Conservation (phyloP, 2,797 vertebrate species). For the Agapornis canus region DNA sequence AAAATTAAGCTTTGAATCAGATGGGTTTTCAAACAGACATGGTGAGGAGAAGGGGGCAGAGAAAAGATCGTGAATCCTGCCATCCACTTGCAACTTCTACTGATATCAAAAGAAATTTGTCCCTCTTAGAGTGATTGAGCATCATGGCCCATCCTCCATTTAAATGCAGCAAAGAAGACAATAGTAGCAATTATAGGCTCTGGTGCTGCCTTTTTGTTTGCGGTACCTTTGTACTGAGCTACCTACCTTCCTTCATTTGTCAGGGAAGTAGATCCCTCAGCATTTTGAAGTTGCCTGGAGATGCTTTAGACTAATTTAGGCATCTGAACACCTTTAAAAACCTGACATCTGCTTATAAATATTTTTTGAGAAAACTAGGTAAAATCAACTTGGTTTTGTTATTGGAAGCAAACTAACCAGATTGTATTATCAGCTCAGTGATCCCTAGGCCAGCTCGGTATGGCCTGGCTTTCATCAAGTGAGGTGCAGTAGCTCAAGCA, state of each 20-base stretch:
- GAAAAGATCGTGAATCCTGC: neutral
- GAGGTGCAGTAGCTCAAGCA: neutral
- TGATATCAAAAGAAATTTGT: neutral
- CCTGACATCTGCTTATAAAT: neutral
- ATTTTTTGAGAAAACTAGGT: neutral
- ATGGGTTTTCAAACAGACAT: neutral
- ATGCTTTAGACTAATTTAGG: neutral
- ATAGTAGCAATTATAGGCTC: neutral
- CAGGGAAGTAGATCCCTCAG: neutral
- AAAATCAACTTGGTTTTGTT: neutral
- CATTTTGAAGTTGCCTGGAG: neutral
- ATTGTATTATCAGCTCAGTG: neutral
- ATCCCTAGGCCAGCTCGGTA: fast-evolving
- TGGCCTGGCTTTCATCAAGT: neutral
- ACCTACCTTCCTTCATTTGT: neutral
- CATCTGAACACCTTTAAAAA: neutral
- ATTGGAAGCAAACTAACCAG: neutral
- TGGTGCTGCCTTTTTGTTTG: neutral
- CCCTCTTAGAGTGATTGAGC: neutral
- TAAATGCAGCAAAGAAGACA: neutral
- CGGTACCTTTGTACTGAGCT: neutral
- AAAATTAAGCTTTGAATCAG: neutral
- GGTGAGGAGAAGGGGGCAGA: no score
- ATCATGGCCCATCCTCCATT: neutral
- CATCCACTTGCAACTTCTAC: neutral